Evolutionary conservation across 2,888 invertebrate genomes (phyloP), one percentile per base, ranked within the genome.

Genomic region (Nudaria mundana): DNA sequence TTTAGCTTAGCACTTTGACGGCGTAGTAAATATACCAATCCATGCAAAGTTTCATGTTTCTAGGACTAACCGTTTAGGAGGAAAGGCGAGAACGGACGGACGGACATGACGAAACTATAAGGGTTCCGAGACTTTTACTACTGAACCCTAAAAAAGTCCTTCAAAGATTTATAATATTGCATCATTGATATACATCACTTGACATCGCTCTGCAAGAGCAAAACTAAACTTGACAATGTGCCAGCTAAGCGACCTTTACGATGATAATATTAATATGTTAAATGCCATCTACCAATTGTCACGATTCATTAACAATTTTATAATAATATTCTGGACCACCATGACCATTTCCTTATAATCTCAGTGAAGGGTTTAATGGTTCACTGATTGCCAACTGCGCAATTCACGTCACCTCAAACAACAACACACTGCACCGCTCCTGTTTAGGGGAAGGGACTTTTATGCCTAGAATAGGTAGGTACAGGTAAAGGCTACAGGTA

Each of bases 231-330:
- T 85, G 86, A 76, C 72, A 60, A 47, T 48, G 48, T 82, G 86
- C 86, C 86, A 86, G 81, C 71, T 80, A 80, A n/a, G 79, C 76
- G 78, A 80, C 66, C 74, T 56, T 51, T 59, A 49, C 58, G 57
- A 71, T 71, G 70, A 68, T 66, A 65, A 44, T 56, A 65, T n/a
- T n/a, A n/a, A n/a, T n/a, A n/a, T n/a, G n/a, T n/a, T 71, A 85
- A 86, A 81, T 82, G 85, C 85, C 84, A 84, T 81, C 69, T 55
- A 51, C 53, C 71, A 63, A 72, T 77, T 42, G 20, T 41, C 33
- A 52, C 56, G 56, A 60, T 62, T 68, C 62, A 68, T 69, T 66
- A 63, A 56, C 54, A 60, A n/a, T n/a, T n/a, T n/a, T n/a, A n/a
- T n/a, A n/a, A n/a, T n/a, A n/a, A n/a, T n/a, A n/a, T n/a, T n/a